These are phyloP conservation scores for Zaprionus lachaisei DNA, from an alignment of 1,140 invertebrate species.

Conservation along the genomic window DNA sequence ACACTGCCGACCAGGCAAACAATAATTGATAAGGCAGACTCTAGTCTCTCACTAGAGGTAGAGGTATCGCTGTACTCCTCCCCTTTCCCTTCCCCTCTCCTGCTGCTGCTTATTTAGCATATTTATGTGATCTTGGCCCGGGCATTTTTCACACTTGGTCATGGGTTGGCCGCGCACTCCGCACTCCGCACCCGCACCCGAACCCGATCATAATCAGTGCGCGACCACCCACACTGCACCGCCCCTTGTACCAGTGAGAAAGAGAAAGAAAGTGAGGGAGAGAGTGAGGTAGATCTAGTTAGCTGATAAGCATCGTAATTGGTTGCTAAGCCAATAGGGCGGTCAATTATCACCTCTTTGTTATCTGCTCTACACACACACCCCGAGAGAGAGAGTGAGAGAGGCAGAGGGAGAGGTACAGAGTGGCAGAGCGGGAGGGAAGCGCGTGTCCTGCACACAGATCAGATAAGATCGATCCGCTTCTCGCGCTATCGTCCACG, in stretches of 20 bases:
- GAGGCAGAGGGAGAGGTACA: background rate
- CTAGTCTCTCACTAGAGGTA: background rate
- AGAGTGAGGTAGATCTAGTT: background rate
- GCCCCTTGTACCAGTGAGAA: background rate
- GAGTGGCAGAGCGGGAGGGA: background rate
- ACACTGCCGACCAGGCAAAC: slow-evolving; percentile 54
- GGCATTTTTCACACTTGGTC: slow-evolving; percentile 64
- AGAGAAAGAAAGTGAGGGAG: background rate
- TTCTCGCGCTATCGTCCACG: slow-evolving; percentile 38
- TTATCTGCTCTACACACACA: slow-evolving; percentile 57
- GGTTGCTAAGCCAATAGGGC: slow-evolving; percentile 80
- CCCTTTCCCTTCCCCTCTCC: background rate
- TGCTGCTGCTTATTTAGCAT: slow-evolving; percentile 17
- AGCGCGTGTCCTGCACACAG: slow-evolving; percentile 55
- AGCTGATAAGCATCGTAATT: slow-evolving; percentile 75
- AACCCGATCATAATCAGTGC: slow-evolving; percentile 36
- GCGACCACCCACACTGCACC: background rate
- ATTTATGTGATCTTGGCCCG: slow-evolving; percentile 33
- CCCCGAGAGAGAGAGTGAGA: background rate
- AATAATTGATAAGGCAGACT: slow-evolving; percentile 51
- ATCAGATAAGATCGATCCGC: slow-evolving; percentile 54
- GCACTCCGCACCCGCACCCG: slow-evolving; percentile 21
- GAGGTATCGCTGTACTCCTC: background rate
- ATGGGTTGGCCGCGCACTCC: slow-evolving; percentile 54
- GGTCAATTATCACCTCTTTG: slow-evolving; percentile 80